Evolutionary conservation across 2,797 vertebrate species (phyloP).

Genomic region (Thamnophis elegans): DNA sequence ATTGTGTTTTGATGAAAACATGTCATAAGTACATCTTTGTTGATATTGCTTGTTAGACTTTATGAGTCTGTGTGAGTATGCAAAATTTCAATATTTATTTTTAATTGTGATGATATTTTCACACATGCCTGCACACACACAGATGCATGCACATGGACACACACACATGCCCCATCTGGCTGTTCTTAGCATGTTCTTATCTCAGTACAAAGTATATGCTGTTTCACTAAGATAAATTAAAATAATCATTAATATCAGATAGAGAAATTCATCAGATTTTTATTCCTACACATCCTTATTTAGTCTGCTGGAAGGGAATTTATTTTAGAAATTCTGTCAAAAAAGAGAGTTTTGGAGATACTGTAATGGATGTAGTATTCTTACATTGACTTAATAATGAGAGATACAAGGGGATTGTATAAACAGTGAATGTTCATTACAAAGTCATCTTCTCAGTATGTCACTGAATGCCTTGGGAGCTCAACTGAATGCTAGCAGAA

Average conservation of each 20-base stretch:
- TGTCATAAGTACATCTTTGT: background rate
- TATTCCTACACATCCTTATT: background rate
- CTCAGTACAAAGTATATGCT: background rate
- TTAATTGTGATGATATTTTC: background rate
- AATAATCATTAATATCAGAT: background rate
- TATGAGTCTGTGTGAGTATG: background rate
- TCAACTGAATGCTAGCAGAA: background rate
- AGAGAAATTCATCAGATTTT: background rate
- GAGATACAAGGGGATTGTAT: background rate
- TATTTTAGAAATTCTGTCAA: background rate
- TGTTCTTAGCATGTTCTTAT: background rate
- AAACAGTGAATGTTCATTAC: background rate
- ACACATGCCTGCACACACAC: background rate
- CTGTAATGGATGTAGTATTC: background rate
- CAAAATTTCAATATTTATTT: background rate
- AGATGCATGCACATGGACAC: background rate
- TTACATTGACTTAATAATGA: background rate
- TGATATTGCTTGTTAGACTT: background rate
- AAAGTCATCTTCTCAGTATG: background rate
- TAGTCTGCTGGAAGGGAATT: background rate
- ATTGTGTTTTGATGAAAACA: background rate
- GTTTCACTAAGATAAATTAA: background rate
- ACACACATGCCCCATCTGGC: background rate
- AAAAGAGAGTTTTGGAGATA: background rate
- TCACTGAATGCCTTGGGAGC: background rate